Conservation (phyloP, 2,113 vertebrate genomes). For the Corythornis madagascariensis region DNA sequence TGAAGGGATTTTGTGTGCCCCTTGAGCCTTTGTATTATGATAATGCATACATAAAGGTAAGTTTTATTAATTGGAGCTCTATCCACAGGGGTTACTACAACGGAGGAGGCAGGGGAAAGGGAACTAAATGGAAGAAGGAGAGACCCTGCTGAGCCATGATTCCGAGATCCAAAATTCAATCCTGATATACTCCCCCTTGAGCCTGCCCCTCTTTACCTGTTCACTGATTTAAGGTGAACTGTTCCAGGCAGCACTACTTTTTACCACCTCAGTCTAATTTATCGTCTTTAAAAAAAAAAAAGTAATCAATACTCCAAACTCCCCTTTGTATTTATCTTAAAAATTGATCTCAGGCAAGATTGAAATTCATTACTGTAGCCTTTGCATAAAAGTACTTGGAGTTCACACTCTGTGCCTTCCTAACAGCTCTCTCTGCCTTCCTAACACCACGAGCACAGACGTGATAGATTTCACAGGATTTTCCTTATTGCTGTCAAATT, state of each 20-base stretch:
- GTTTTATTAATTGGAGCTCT: slow-evolving; percentile 67
- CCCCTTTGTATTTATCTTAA: slow-evolving; percentile 48
- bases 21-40: slow-evolving; percentile 59
- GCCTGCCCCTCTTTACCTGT: neutral
- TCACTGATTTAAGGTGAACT: slow-evolving; percentile 39
- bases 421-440: slow-evolving; percentile 22
- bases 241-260: slow-evolving; percentile 59
- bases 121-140: neutral
- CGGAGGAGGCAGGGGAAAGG: neutral
- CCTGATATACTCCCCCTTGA: neutral
- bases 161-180: slow-evolving; percentile 3
- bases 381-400: slow-evolving; percentile 6
- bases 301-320: slow-evolving; percentile 56
- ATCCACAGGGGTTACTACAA: slow-evolving; percentile 23
- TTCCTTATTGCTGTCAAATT: slow-evolving; percentile 12
- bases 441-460: neutral
- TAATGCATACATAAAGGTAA: slow-evolving; percentile 65
- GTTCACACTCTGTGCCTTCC: slow-evolving; percentile 20
- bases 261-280: slow-evolving; percentile 63
- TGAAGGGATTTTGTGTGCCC: slow-evolving; percentile 48
- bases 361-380: slow-evolving; percentile 45
- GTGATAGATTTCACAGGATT: slow-evolving; percentile 22
- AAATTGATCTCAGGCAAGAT: slow-evolving; percentile 55
- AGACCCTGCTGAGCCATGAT: neutral
- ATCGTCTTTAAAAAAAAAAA: slow-evolving; percentile 16